Evolutionary conservation across 2,888 invertebrate species (phyloP), one percentile per base, ranked within the genome.

Genomic region (Netelia virgata): DNA sequence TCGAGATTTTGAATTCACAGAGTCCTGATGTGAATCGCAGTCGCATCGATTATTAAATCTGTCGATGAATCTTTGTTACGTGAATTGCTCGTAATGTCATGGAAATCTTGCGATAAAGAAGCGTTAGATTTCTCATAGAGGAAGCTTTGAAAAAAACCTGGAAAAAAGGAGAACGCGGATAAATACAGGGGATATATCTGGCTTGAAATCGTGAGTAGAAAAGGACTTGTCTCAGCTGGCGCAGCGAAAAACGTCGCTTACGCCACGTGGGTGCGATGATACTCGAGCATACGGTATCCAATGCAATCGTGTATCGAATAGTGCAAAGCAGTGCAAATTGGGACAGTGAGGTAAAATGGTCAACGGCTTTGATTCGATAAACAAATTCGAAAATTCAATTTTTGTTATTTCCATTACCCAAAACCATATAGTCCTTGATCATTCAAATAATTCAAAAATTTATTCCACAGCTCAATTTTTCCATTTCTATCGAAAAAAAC

Each of bases 181-280:
- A 55, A 55, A 55, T 23, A n/a, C 1, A 50, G 20, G 5, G n/a
- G 50, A 50, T 47, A 10, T 70, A 36, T 41, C 55, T 55, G 28
- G 36, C 9, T 55, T 47, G 14, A 14, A 47, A 47, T 47, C 6
- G 63, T 23, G 36, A 36, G 63, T 41, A 63, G 9, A 28, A n/a
- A 14, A 20, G 20, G 55, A 6, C 57, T 70, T 53, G 55, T 70
- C 55, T 70, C 16, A 16, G 70, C 70, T 55, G 14, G 53, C 16
- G 9, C 70, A 55, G 70, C 70, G 16, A 70, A 55, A 70, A 47
- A 47, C 47, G 28, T 55, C 53, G 55, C 55, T 70, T 50, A n/a
- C 69, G n/a, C 57, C 16, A 57, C 28, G 28, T 55, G 55, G 57
- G 57, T 70, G 70, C 55, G 70, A 70, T 70, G 36, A 70, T 70